Base-by-base conservation (phyloP, 1,140 invertebrate genomes). In the Listronotus oregonensis region DNA sequence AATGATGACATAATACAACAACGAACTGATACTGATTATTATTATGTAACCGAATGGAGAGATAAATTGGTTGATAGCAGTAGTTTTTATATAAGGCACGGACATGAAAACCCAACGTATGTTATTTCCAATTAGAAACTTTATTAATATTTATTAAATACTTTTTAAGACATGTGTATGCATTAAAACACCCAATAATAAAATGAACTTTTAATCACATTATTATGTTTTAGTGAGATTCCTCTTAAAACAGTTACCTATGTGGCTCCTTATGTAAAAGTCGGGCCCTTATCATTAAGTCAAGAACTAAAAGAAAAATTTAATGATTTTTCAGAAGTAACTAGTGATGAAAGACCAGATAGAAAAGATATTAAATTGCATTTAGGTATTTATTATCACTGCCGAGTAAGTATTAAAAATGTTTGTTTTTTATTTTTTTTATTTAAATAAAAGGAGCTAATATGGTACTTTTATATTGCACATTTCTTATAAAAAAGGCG, bases 351-450 rank as follows among this genome's bases (percentile, higher is more conserved):
- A 62, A 81, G 91, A 69, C 92, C 92, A 1, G 91, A 93, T 56
- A 83, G 88, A 44, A 83, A 78, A 71, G 89, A 92, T 70, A 91
- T 94, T 2, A 94, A 94, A 80, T 83, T 95, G 69, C 92, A 95
- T 75, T 86, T 91, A 49, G 92, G 91, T 3, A 84, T 93, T 40
- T 95, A 94, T 77, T 94, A 93, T 76, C 91, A 93, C 68, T 88
- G 89, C 10, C 81, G 42, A 17, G 62, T 64, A 65, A 51, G 44
- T 46, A 9, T 39, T 18, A 42, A 31, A 43, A 3, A 3, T 27
- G 1, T 27, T 27, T 27, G 5, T 27, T 27, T 27, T 27, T 27
- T 27, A 27, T 27, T 27, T 27, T 27, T 27, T 27, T 27, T 27
- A 1, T 27, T 1, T 5, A 1, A 27, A 27, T 27, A 27, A 27